A percentile compares a stretch with the other conserved stretches of the same genome.
Evolutionary conservation across 2,113 vertebrate species (phyloP).

Genomic region (Sylvilagus bachmani): DNA sequence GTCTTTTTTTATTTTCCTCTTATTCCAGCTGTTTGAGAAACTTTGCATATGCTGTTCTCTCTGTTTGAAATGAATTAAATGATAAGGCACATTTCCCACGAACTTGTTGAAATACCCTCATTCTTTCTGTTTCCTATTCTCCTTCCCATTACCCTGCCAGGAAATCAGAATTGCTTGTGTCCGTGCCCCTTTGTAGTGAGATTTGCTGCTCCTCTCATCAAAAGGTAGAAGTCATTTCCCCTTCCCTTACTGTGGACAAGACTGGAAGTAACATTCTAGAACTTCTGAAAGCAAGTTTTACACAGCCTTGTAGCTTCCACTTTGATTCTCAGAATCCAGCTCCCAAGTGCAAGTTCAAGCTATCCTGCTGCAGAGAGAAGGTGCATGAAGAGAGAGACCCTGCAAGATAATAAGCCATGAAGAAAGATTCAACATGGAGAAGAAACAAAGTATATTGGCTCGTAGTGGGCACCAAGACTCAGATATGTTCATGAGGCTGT

Average conservation of each 20-base stretch:
- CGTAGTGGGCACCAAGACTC: background rate
- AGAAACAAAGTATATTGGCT: background rate
- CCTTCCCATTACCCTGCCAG: background rate
- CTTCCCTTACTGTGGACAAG: background rate
- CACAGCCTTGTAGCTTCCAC: background rate
- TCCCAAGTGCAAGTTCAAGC: background rate
- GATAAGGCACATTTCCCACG: no score
- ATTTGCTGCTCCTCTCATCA: background rate
- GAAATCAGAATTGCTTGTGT: background rate
- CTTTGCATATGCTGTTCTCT: background rate
- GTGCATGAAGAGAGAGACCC: background rate
- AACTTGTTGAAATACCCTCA: no score
- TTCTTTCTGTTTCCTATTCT: background rate
- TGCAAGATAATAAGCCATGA: background rate
- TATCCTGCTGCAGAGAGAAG: background rate
- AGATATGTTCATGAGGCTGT: background rate
- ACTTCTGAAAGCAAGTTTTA: conserved; percentile 14
- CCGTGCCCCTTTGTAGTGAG: background rate
- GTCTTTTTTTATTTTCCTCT: background rate
- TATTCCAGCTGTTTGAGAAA: background rate
- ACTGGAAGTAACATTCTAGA: background rate
- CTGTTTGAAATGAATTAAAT: background rate
- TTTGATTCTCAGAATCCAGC: conserved; percentile 24
- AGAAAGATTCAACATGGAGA: background rate
- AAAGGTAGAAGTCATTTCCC: background rate